Base-by-base conservation (phyloP, 2,113 vertebrate genomes). In the Orientallactaga bullata region DNA sequence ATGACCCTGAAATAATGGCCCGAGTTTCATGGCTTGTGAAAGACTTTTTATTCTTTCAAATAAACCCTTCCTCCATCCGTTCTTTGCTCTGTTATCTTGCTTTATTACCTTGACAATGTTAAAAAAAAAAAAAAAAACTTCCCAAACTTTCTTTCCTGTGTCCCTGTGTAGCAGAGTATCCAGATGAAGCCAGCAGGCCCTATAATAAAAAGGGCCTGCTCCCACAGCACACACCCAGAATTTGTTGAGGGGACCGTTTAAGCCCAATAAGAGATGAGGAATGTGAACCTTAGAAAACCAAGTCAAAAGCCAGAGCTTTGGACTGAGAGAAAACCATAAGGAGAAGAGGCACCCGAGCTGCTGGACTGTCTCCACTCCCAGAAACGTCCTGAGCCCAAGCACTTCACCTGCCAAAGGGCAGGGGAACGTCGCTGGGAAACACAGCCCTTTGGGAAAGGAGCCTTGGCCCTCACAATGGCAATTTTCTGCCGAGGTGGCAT, bases 401-500 rank as follows among this genome's bases (percentile, higher is more conserved):
- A 69, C 58, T 73, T 39, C 85, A 76, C 26, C 72, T 35, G 51
- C 78, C 60, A 51, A 81, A 15, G 39, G 68, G 24, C 71, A 89
- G 76, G 65, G 42, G 96, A 94, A 96, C 85, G 69, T 88, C 68
- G 47, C 65, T 88, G 24, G 72, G 82, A 96, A 98, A 95, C 97
- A 91, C 90, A 96, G 51, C 96, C 74, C 86, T 94, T 88, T 95
- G 91, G 84, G 92, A 63, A 92, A 92, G 84, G 55, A 93, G 86
- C 79, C 68, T 30, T 94, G 94, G 83, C 91, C 83, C 74, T 86
- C 89, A 94, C 76, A 95, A 97, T 82, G 93, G 94, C 84, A 80
- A 94, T 95, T 98, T 98, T 98, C 98, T 98, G 98, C 97, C 96
- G 96, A 97, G 97, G 98, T 97, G 97, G 98, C 98, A 98, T 98